These are phyloP conservation scores for Actinia equina DNA, from an alignment of 64 coral and sea anemone genomes.

Conservation along the genomic window DNA sequence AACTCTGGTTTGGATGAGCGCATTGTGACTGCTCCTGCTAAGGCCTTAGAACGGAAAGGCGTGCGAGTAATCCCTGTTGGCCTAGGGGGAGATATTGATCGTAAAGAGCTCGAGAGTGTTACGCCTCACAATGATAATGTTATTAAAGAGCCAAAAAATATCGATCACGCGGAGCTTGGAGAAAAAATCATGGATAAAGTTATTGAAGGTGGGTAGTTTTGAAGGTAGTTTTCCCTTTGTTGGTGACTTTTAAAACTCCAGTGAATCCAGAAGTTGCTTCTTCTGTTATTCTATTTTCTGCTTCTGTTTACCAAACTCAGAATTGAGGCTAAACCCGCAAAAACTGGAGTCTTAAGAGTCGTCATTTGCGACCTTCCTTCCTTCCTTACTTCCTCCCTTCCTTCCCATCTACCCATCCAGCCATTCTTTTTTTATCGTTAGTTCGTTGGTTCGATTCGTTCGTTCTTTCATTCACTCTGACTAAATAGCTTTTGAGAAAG, in stretches of 20 bases:
- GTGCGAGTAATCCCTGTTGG: constrained; percentile 68
- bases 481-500: too few species aligned
- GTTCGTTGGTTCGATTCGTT: not conserved
- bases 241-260: too few species aligned
- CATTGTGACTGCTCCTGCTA: constrained; percentile 28
- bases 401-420: not conserved
- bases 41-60: constrained; percentile 27
- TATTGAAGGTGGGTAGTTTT: constrained; percentile 22
- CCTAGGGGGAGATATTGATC: constrained; percentile 44
- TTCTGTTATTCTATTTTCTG: too few species aligned
- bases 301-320: too few species aligned
- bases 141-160: not conserved
- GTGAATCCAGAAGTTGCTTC: too few species aligned
- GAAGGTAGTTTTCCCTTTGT: not conserved
- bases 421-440: too few species aligned
- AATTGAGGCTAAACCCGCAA: too few species aligned
- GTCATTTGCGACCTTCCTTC: not conserved
- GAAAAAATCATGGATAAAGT: constrained; percentile 59
- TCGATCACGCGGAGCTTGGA: constrained; percentile 37
- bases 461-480: not conserved
- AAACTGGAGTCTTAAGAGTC: too few species aligned
- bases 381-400: not conserved
- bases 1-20: constrained; percentile 38
- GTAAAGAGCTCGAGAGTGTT: constrained; percentile 39
- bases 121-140: constrained; percentile 50